Percentiles rank a stretch among this genome's conserved stretches.
phyloP scores from a whole-genome alignment of 2,797 vertebrate species.

The Notamacropus eugenii region DNA sequence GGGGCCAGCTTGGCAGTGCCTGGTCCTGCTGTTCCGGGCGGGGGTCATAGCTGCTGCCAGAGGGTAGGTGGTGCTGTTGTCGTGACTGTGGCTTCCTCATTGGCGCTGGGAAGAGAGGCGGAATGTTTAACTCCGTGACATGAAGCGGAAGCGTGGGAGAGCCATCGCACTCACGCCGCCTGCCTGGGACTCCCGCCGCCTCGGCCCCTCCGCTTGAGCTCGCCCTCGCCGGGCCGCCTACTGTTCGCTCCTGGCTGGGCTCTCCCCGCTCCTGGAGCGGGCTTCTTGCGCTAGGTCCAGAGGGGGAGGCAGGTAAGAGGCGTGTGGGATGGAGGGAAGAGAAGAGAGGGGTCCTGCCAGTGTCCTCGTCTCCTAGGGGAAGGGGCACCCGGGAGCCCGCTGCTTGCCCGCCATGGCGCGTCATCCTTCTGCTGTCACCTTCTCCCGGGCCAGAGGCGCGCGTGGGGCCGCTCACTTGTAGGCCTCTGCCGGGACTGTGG shows the following conservation, averaged over 20 bases:
- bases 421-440: neutral
- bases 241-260: slow-evolving; percentile 20
- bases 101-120: slow-evolving; percentile 76
- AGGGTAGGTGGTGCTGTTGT: slow-evolving; percentile 79
- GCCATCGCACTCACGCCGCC: neutral
- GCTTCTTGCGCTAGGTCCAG: neutral
- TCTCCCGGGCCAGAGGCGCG: neutral
- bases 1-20: neutral
- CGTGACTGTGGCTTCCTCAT: slow-evolving; percentile 66
- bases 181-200: neutral
- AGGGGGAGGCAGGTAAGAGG: neutral
- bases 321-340: neutral
- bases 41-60: slow-evolving; percentile 17
- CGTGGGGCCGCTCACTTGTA: neutral
- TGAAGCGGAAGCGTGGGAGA: slow-evolving; percentile 82
- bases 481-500: neutral
- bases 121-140: slow-evolving; percentile 80
- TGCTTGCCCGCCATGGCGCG: neutral
- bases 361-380: neutral
- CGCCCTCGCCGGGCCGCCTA: slow-evolving; percentile 35
- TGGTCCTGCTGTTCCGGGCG: slow-evolving; percentile 30
- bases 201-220: slow-evolving; percentile 40
- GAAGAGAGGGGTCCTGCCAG: neutral
- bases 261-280: neutral
- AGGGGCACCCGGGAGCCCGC: neutral